Evolutionary conservation across 1,140 invertebrate genomes (phyloP).

Genomic region (Archivesica marissinica): DNA sequence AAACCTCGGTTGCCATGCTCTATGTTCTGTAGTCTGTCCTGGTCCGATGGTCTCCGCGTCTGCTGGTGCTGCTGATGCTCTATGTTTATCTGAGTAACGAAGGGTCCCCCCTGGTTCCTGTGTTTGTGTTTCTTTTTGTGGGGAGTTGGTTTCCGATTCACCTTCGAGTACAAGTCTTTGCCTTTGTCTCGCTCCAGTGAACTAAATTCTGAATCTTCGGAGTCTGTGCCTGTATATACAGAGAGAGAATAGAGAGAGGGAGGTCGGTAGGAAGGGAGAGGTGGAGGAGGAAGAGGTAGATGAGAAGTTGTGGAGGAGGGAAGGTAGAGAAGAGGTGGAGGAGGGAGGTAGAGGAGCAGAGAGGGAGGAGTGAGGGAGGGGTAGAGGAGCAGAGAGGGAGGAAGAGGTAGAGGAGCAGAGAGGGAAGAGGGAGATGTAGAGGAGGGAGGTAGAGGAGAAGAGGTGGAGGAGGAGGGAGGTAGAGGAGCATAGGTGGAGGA

Average conservation of each 20-base stretch:
- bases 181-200: constrained; percentile 90
- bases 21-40: constrained; percentile 23
- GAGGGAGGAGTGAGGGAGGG: no score
- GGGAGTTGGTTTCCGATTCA: constrained; percentile 88
- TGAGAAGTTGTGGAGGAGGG: not conserved
- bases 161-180: constrained; percentile 88
- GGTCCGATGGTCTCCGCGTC: not conserved
- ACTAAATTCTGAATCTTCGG: constrained; percentile 90
- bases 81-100: constrained; percentile 42
- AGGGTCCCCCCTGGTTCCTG: constrained; percentile 40
- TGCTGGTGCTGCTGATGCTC: constrained; percentile 20
- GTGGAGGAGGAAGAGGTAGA: not conserved
- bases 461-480: no score
- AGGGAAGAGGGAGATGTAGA: no score
- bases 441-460: no score
- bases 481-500: no score
- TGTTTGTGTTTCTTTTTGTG: constrained; percentile 88
- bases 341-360: no score
- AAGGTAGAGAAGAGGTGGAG: no score
- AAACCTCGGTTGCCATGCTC: constrained; percentile 27
- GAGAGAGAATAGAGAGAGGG: not conserved
- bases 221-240: constrained; percentile 71
- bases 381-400: no score
- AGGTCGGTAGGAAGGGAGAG: not conserved
- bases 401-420: no score